A percentile compares a stretch with the other conserved stretches of the same genome.
Evolutionary conservation across 2,113 vertebrate genomes (phyloP).

Genomic region (Ictidomys tridecemlineatus): DNA sequence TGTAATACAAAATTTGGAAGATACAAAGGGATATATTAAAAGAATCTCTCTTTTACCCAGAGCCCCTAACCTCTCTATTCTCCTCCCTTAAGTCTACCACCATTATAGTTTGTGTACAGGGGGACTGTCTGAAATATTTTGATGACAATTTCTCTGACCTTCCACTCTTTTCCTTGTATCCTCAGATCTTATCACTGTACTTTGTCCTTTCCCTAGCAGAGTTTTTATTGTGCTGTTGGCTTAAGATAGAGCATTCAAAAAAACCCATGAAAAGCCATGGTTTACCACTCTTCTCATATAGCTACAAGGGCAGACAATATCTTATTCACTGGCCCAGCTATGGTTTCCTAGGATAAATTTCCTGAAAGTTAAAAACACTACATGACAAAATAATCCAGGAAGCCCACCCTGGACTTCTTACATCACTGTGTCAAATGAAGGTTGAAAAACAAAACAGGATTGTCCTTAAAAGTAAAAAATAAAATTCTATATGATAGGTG

Average conservation of each 20-base stretch:
- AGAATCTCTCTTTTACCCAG: neutral
- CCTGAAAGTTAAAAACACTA: slow-evolving; percentile 50
- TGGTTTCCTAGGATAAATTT: slow-evolving; percentile 12
- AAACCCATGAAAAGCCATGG: neutral
- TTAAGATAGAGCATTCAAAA: slow-evolving; percentile 50
- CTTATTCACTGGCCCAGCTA: neutral
- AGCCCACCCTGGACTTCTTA: neutral
- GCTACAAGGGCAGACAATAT: neutral
- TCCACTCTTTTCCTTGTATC: neutral
- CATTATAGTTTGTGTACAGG: neutral
- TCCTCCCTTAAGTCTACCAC: neutral
- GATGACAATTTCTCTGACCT: neutral
- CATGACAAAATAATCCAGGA: neutral
- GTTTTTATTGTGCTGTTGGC: neutral
- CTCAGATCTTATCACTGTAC: neutral
- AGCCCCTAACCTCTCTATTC: neutral
- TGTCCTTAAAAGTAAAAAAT: slow-evolving; percentile 39
- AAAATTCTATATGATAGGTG: neutral
- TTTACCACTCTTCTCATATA: neutral
- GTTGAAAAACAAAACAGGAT: neutral
- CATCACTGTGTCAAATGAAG: neutral
- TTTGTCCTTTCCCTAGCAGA: neutral
- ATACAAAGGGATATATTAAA: neutral
- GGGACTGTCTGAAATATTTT: neutral
- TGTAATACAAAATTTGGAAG: slow-evolving; percentile 15